Conservation (phyloP, 2,888 invertebrate genomes). For the Pherbina coryleti region DNA sequence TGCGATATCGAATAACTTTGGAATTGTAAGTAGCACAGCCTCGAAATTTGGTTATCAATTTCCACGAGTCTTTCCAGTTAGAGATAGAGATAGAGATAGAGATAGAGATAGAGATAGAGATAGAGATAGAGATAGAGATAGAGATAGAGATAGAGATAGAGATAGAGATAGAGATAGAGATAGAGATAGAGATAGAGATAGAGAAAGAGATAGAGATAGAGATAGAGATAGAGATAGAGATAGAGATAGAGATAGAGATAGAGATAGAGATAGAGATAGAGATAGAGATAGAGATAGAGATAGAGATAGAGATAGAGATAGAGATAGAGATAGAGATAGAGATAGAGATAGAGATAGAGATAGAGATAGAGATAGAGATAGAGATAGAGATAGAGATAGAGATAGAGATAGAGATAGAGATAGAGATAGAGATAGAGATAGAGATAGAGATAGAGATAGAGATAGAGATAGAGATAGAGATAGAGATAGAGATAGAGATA, state of each 20-base stretch:
- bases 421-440: neutral
- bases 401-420: neutral
- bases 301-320: neutral
- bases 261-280: neutral
- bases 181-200: neutral
- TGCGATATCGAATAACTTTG: no score
- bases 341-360: neutral
- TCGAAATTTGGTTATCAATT: no score
- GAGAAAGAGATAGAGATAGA: neutral
- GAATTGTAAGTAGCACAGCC: no score
- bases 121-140: neutral
- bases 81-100: neutral
- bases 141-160: neutral
- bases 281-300: neutral
- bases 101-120: neutral
- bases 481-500: neutral
- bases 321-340: neutral
- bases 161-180: neutral
- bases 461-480: neutral
- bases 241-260: neutral
- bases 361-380: neutral
- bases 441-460: neutral
- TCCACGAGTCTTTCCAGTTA: no score
- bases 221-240: neutral
- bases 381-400: neutral